A percentile compares a stretch with the other conserved stretches of the same genome.
Evolutionary conservation across 2,888 invertebrate genomes (phyloP).

Genomic region (Zhuqinia jingwanae): DNA sequence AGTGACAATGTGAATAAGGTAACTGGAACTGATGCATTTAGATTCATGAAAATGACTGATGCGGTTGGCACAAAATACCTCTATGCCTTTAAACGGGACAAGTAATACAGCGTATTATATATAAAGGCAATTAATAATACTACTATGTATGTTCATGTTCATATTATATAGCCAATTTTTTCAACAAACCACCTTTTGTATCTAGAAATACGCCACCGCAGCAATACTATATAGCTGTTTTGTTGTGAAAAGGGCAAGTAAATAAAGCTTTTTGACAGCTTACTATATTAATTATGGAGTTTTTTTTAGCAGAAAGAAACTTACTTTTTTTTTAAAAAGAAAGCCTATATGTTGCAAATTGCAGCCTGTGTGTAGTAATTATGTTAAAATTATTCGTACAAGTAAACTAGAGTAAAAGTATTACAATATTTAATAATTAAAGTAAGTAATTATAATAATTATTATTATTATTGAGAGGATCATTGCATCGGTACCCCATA

Average conservation of each 20-base stretch:
- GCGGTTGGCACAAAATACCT: constrained; percentile 58
- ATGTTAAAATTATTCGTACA: constrained; percentile 65
- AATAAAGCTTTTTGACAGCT: constrained; percentile 50
- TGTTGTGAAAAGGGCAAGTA: constrained; percentile 47
- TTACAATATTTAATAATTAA: constrained; percentile 54
- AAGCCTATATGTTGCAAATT: constrained; percentile 58
- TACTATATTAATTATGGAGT: too few species aligned
- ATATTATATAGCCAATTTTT: constrained; percentile 44
- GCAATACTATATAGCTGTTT: constrained; percentile 35
- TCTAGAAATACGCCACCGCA: constrained; percentile 33
- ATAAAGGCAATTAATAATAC: constrained; percentile 56
- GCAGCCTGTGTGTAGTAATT: constrained; percentile 59
- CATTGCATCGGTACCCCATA: constrained; percentile 74
- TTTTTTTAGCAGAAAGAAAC: constrained; percentile 52
- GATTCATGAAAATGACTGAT: constrained; percentile 58
- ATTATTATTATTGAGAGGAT: constrained; percentile 72
- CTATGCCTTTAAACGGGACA: constrained; percentile 54
- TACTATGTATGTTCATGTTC: constrained; percentile 58
- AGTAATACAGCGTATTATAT: constrained; percentile 58
- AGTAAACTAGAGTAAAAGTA: constrained; percentile 54
- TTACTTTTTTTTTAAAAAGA: background rate
- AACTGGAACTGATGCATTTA: constrained; percentile 66
- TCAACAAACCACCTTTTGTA: constrained; percentile 49
- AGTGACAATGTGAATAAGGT: constrained; percentile 67
- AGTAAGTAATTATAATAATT: constrained; percentile 58